Evolutionary conservation across 2,888 invertebrate genomes (phyloP), one percentile per base, ranked within the genome.

Genomic region (Cheilosia urbana): DNA sequence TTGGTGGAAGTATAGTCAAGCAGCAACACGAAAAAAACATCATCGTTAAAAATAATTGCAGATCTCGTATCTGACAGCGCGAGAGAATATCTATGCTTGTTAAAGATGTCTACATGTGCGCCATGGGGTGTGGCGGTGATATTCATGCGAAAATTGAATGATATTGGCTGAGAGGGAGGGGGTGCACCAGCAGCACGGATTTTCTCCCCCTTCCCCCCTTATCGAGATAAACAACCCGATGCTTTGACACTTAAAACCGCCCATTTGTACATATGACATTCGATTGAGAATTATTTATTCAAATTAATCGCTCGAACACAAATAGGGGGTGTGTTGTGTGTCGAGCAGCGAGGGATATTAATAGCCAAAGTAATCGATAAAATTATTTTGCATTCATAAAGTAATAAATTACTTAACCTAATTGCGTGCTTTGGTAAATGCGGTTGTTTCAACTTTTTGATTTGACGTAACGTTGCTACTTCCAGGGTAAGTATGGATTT

Each of bases 1-100:
- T 7, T 5, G 30, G 30, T 30, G 30, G 30, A 30, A 27, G 34
- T 34, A 34, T 34, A 34, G 7, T 34, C 2, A 34, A 37, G 13
- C 37, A 3, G 13, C 13, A 51, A 6, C 5, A 13, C 9, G 19
- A 7, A 7, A 17, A 71, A 58, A 79, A 63, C 69, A 79, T 84
- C 75, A 76, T 84, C 79, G 84, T 84, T 84, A 84, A 80, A 84
- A 76, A 84, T 84, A 84, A 84, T 84, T 84, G 71, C 84, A 75
- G 75, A 84, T 84, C 60, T 80, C 80, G 51, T 71, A 79, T 84
- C 81, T 71, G 68, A 69, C 69, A 79, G 73, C 65, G 62, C 55
- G 40, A 37, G 65, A 57, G 51, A 51, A 51, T 51, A 75, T 65
- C 45, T 63, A 2, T 6, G 15, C 27, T 55, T n/a, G 15, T 30